Base-by-base conservation (phyloP, 1,140 invertebrate species). In the Drosophila bocki region DNA sequence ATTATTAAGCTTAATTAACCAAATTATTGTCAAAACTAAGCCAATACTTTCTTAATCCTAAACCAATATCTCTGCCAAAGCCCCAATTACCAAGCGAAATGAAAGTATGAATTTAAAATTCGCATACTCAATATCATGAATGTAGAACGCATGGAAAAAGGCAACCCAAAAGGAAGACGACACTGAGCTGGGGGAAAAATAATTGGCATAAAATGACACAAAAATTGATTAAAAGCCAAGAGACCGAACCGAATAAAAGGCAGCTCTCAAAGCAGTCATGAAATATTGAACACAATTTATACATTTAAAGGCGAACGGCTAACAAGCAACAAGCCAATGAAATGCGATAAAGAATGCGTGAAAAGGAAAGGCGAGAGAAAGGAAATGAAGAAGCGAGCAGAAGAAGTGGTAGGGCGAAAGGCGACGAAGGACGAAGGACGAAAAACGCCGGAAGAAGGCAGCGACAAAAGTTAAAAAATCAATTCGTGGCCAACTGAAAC, bases 401-500 rank as follows among this genome's bases (percentile, higher is more conserved):
- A 26, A 48, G 63, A 68, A 63, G 63, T 33, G 62, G 78, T 58
- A 69, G 60, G 37, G 39, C 7, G 15, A 7, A n/a, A 3, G 15
- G 22, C 33, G 77, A 82, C 75, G 81, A 75, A 82, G 81, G 79
- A 22, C 51, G 51, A 53, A 15, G 33, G 17, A 44, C n/a, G 19
- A 68, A 19, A 41, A 50, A 33, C 8, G 58, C 35, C 44, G 67
- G 53, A 72, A 51, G 44, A 59, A 37, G 69, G 45, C 67, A 60
- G 45, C 63, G 39, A 56, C 69, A 60, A 71, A 71, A 69, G 69
- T 72, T 90, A 84, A 90, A 87, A 91, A 91, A 91, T 91, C 84
- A 91, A 91, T 91, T 91, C 82, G 79, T 88, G 81, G 85, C 88
- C 76, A 91, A 78, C 79, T 80, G 79, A 91, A 88, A 85, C 74